These are phyloP conservation scores for Hoplostethus atlanticus DNA, from an alignment of 2,797 vertebrate species.

Conservation along the genomic window DNA sequence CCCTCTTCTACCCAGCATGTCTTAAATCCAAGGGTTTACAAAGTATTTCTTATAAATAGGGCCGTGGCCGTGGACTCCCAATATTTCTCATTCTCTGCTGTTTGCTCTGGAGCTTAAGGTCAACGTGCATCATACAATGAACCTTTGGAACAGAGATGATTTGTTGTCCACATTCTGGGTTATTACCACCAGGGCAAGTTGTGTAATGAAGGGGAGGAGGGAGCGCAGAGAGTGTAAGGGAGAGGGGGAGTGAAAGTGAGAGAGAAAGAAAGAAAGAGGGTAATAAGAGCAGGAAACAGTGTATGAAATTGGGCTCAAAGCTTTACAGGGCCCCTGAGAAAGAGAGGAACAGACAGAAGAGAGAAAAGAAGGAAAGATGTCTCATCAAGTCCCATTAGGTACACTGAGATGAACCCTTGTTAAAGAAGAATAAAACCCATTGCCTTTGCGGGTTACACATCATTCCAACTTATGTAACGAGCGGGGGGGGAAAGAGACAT, in stretches of 20 bases:
- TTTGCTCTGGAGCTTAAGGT: conserved; percentile 59
- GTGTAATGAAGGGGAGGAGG: conserved; percentile 34
- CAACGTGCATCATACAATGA: conserved; percentile 45
- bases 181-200: conserved; percentile 57
- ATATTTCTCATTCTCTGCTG: conserved; percentile 59
- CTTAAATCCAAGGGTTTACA: too few relatives aligned
- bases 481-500: conserved; percentile 1
- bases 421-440: conserved; percentile 49
- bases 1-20: too few relatives aligned
- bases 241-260: not conserved
- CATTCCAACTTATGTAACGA: conserved; percentile 42
- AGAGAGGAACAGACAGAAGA: conserved; percentile 29
- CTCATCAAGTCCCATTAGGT: conserved; percentile 51
- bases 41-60: too few relatives aligned
- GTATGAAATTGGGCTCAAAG: conserved; percentile 63
- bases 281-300: conserved; percentile 67
- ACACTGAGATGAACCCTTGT: conserved; percentile 47
- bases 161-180: conserved; percentile 61
- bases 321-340: conserved; percentile 61
- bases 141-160: conserved; percentile 59
- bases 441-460: conserved; percentile 29
- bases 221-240: not conserved
- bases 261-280: conserved; percentile 20
- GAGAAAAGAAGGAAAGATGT: conserved; percentile 6
- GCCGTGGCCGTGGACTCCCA: not conserved